Conservation (phyloP, 1,140 invertebrate species). For the Doryteuthis pealeii region DNA sequence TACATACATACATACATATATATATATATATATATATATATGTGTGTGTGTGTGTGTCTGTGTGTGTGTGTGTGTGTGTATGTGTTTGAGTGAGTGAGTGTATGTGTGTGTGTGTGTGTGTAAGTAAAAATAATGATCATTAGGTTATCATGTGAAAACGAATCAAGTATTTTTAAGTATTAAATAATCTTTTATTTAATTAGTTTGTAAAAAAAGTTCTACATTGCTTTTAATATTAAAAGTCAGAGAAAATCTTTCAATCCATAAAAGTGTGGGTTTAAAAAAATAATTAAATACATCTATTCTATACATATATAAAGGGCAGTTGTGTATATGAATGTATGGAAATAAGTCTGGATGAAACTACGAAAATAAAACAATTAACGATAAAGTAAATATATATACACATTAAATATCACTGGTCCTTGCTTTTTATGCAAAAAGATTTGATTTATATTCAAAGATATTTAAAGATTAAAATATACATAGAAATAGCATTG, state of each 20-base stretch:
- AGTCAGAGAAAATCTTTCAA: background rate
- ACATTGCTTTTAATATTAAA: background rate
- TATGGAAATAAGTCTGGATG: no score
- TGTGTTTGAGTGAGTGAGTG: slow-evolving; percentile 11
- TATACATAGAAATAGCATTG: no score
- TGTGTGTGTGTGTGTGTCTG: background rate
- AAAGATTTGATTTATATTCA: no score
- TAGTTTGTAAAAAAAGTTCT: background rate
- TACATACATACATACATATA: background rate
- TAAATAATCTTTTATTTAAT: no score
- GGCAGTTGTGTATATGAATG: no score
- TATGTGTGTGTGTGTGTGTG: slow-evolving; percentile 9
- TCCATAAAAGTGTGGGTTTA: background rate
- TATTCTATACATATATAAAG: background rate
- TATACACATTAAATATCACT: no score
- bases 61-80: slow-evolving; percentile 17
- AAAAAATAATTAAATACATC: background rate
- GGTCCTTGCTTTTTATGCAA: no score
- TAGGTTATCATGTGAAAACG: background rate
- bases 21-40: background rate
- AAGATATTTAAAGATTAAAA: no score
- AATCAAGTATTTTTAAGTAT: no score
- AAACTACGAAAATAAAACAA: no score
- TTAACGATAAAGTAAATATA: no score
- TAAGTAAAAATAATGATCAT: no score